Evolutionary conservation across 64 coral and sea anemone genomes (phyloP), one percentile per base, ranked within the genome.

Genomic region (Montipora sp.): DNA sequence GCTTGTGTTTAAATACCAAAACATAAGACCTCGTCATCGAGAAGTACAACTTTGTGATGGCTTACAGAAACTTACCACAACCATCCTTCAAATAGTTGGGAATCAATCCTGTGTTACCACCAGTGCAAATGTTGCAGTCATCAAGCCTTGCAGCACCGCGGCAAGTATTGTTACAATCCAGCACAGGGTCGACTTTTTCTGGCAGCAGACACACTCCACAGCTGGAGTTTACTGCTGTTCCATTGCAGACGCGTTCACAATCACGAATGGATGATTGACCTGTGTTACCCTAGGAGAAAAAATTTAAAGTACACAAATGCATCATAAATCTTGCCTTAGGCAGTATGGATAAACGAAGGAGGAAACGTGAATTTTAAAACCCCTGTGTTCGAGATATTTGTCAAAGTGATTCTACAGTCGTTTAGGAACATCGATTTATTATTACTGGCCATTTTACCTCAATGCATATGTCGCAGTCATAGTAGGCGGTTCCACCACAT

Each of bases 101-200:
- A 18, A 51, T 67, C 51, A 69, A 51, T 48, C 93, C 89, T 48
- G 93, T 91, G 5, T 73, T 80, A 7, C 93, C 93, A 10, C 93
- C 93, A 4, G 93, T 91, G 60, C 93, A 95, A 7, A 61, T 12
- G 8, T 19, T 20, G 65, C 93, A 95, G 0, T 16, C 19, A 51
- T 95, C 93, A 21, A 51, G 0, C 15, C 1, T 8, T 66, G 93
- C 93, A 3, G 7, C 5, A 2, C 93, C 93, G 13, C 16, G 11
- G 47, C 93, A 95, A 5, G 13, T 61, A 13, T 67, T 51, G 78
- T 80, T 84, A 72, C 93, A 95, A 47, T 95, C 93, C 44, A 79
- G 60, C 11, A 88, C 72, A 5, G 66, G 59, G 9, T 84, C 11
- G 6, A 0, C 16, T 15, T 47, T 24, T 16, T 60, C 59, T n/a